Conservation (phyloP, 2,888 invertebrate genomes). For the Aplocera efformata region DNA sequence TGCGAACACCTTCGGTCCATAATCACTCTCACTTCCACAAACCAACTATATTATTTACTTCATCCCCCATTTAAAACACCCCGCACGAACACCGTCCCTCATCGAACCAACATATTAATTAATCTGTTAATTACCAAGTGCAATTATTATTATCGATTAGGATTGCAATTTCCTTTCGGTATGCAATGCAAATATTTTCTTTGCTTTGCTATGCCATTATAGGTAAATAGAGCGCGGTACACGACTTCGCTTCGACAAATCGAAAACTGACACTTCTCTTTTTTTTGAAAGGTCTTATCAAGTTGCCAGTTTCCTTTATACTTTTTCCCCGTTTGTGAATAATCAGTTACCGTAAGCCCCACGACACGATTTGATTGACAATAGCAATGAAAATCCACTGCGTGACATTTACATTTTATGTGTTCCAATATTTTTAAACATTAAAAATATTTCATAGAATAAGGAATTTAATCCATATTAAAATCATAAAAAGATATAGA, state of each 20-base stretch:
- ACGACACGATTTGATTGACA: too few species aligned
- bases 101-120: constrained; percentile 42
- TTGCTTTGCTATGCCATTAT: constrained; percentile 49
- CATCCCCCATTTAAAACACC: constrained; percentile 64
- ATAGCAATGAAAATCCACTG: too few species aligned
- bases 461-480: too few species aligned
- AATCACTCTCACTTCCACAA: constrained; percentile 65
- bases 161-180: constrained; percentile 16
- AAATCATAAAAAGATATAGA: too few species aligned
- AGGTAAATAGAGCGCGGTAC: constrained; percentile 50
- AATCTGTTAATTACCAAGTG: constrained; percentile 7
- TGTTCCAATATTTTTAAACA: too few species aligned
- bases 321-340: too few species aligned
- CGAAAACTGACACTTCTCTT: constrained; percentile 35
- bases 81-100: constrained; percentile 37
- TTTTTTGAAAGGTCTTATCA: too few species aligned
- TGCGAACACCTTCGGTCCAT: constrained; percentile 83
- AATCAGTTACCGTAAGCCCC: too few species aligned
- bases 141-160: constrained; percentile 7
- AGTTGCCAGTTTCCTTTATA: too few species aligned
- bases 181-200: constrained; percentile 40
- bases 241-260: constrained; percentile 47
- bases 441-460: too few species aligned
- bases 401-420: too few species aligned
- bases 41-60: constrained; percentile 60